phyloP scores from a whole-genome alignment of 2,113 vertebrate genomes.

The Alosa alosa region DNA sequence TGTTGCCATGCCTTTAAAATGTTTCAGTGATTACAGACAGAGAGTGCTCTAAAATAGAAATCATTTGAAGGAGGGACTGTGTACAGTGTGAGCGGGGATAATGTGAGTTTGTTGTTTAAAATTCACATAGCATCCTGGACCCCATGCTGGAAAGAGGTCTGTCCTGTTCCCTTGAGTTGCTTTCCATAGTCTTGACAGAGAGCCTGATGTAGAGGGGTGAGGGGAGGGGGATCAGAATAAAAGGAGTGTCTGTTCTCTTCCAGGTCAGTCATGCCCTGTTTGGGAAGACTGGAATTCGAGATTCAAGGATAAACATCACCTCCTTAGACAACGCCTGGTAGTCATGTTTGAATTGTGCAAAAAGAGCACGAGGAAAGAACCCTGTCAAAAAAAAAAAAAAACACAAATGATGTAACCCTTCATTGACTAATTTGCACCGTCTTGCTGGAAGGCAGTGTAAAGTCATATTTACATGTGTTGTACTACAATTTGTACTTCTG shows the following conservation, averaged over 20 bases:
- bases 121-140: slow-evolving; percentile 84
- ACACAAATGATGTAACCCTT: not conserved
- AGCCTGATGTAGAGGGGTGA: slow-evolving; percentile 22
- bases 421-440: not conserved
- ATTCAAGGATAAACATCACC: slow-evolving; percentile 72
- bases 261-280: slow-evolving; percentile 70
- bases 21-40: slow-evolving; percentile 83
- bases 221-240: slow-evolving; percentile 58
- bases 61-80: slow-evolving; percentile 86
- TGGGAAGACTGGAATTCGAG: slow-evolving; percentile 72
- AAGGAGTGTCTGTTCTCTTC: slow-evolving; percentile 70
- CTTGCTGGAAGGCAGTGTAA: not conserved
- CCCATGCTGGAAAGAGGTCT: slow-evolving; percentile 69
- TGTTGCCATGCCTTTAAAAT: slow-evolving; percentile 78
- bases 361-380: slow-evolving; percentile 56
- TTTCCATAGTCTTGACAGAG: slow-evolving; percentile 69
- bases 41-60: slow-evolving; percentile 74
- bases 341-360: slow-evolving; percentile 61
- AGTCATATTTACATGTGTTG: not conserved
- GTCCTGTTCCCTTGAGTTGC: slow-evolving; percentile 81
- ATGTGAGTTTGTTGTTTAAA: slow-evolving; percentile 81
- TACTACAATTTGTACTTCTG: not conserved
- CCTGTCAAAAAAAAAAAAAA: not conserved
- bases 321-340: slow-evolving; percentile 59
- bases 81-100: slow-evolving; percentile 79